Percentiles rank a stretch among this genome's conserved stretches.
These are phyloP conservation scores for Lobophora halterata DNA, from an alignment of 2,888 invertebrate species.

Conservation along the genomic window DNA sequence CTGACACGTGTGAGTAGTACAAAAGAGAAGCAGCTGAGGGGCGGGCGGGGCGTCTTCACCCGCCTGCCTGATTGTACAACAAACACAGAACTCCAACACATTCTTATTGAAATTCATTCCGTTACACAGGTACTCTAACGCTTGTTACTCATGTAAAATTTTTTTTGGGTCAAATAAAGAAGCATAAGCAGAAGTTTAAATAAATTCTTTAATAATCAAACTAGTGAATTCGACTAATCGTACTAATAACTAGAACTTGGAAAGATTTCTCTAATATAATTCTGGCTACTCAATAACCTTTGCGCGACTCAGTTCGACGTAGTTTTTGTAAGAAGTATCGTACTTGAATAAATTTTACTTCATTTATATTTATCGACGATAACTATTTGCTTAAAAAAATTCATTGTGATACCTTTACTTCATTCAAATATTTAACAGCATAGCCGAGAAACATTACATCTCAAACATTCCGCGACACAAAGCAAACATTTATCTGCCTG, in stretches of 20 bases:
- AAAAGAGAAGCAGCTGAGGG: conserved; percentile 45
- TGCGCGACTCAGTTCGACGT: too few species aligned
- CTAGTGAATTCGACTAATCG: too few species aligned
- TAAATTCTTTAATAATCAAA: too few species aligned
- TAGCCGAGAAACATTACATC: conserved; percentile 26
- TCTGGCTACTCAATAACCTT: too few species aligned
- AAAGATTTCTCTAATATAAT: too few species aligned
- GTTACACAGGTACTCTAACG: conserved; percentile 38
- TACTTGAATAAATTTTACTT: too few species aligned
- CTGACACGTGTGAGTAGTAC: conserved; percentile 38
- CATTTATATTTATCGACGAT: too few species aligned
- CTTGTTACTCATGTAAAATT: conserved; percentile 31
- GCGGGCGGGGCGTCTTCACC: conserved; percentile 56
- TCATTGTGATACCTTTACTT: conserved; percentile 11
- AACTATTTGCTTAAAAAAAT: conserved; percentile 7
- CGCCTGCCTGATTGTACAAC: conserved; percentile 57
- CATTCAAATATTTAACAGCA: conserved; percentile 27
- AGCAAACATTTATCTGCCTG: conserved; percentile 60
- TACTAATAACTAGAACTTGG: too few species aligned
- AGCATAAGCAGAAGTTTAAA: too few species aligned
- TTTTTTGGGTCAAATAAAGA: conserved; percentile 1
- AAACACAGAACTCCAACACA: conserved; percentile 31
- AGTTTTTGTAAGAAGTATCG: too few species aligned
- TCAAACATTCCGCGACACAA: conserved; percentile 38
- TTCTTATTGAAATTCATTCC: conserved; percentile 36